phyloP scores from a whole-genome alignment of 2,113 vertebrate species.

The Microcebus jonahi region DNA sequence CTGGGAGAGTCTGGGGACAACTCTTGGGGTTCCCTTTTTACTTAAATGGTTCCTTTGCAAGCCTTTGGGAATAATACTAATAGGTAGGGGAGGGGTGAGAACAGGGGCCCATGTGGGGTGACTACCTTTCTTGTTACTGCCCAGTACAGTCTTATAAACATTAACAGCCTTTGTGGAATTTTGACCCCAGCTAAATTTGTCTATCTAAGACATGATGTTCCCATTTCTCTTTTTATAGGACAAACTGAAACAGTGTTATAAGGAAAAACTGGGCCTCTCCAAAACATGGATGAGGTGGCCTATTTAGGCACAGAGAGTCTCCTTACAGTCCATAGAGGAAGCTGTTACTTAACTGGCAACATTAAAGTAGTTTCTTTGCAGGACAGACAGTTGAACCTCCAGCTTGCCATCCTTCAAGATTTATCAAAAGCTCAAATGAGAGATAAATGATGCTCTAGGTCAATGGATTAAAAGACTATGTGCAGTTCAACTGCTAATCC shows the following conservation, averaged over 20 bases:
- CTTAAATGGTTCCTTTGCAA: neutral
- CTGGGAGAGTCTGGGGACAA: neutral
- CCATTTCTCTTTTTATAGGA: neutral
- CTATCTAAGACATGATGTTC: neutral
- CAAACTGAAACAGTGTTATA: neutral
- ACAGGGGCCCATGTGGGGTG: neutral
- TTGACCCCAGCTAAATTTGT: neutral
- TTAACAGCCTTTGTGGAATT: neutral
- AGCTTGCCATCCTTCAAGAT: neutral
- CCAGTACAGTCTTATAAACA: neutral
- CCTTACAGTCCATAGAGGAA: neutral
- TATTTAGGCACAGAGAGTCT: neutral
- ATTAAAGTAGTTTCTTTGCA: neutral
- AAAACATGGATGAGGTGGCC: neutral
- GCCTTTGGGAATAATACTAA: neutral
- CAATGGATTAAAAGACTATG: neutral
- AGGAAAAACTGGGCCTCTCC: neutral
- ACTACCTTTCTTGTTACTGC: neutral
- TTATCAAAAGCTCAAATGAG: neutral
- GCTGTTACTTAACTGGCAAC: neutral
- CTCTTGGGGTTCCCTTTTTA: neutral
- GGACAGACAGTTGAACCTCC: no score
- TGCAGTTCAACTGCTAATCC: neutral
- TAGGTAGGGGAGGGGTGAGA: neutral
- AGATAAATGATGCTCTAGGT: neutral